phyloP scores from a whole-genome alignment of 1,140 invertebrate genomes.

The Drosophila willistoni region DNA sequence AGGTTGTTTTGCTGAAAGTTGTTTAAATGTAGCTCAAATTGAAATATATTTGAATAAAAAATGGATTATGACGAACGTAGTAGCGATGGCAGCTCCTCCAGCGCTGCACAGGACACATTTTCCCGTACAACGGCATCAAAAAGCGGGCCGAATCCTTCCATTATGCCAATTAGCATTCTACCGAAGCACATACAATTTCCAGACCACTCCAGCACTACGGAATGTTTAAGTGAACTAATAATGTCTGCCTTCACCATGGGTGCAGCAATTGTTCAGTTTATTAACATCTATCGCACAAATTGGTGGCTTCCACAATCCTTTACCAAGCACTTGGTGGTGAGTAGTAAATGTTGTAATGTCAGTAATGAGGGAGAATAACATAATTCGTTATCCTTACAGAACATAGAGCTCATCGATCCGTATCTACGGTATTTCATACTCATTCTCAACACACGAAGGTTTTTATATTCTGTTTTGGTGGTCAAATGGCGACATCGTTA shows the following conservation, averaged over 20 bases:
- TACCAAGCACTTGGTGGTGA: constrained; percentile 93
- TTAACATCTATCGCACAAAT: constrained; percentile 97
- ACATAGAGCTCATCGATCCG: constrained; percentile 96
- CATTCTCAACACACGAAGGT: constrained; percentile 90
- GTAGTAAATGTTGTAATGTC: constrained; percentile 49
- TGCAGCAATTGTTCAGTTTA: constrained; percentile 91
- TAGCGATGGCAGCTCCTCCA: constrained; percentile 69
- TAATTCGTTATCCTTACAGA: constrained; percentile 87
- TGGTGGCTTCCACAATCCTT: constrained; percentile 98
- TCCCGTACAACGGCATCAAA: constrained; percentile 46
- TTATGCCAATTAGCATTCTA: constrained; percentile 48
- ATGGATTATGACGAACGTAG: constrained; percentile 71
- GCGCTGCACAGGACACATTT: constrained; percentile 55
- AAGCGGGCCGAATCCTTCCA: constrained; percentile 24
- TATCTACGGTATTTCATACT: constrained; percentile 93
- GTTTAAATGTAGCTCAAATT: constrained; percentile 23
- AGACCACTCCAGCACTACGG: constrained; percentile 91
- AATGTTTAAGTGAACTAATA: constrained; percentile 93
- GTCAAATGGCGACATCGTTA: constrained; percentile 45
- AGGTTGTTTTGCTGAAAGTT: constrained; percentile 18
- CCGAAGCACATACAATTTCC: constrained; percentile 94
- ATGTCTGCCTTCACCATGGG: constrained; percentile 91
- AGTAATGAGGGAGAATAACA: not conserved
- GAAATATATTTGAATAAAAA: not conserved
- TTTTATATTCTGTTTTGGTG: constrained; percentile 86